Evolutionary conservation across 2,113 vertebrate genomes (phyloP).

Genomic region (Promerops cafer): DNA sequence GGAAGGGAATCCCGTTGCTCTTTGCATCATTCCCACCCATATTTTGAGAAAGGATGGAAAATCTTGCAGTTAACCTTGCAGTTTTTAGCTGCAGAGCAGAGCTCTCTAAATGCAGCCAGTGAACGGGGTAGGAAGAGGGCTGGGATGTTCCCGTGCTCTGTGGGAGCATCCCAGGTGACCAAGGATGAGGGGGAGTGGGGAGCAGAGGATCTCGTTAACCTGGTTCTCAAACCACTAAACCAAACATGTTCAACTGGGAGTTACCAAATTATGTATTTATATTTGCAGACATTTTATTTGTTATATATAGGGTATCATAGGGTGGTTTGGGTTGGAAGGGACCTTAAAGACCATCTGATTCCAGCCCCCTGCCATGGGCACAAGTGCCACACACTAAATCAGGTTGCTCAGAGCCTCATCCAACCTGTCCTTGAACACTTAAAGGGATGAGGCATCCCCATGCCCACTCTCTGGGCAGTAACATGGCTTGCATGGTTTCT

Average conservation of each 20-base stretch:
- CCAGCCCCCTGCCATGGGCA: neutral
- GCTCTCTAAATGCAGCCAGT: neutral
- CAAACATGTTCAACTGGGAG: neutral
- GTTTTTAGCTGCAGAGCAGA: neutral
- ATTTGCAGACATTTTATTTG: neutral
- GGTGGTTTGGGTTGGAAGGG: neutral
- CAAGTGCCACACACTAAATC: no score
- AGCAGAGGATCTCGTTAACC: neutral
- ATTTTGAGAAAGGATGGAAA: neutral
- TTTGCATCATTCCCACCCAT: neutral
- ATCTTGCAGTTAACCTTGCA: neutral
- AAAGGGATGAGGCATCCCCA: neutral
- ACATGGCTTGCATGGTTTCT: neutral
- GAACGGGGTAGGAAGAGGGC: neutral
- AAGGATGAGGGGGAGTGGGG: neutral
- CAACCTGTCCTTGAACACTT: neutral
- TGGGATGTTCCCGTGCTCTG: neutral
- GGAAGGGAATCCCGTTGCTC: neutral
- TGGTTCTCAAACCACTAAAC: neutral
- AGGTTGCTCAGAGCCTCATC: neutral
- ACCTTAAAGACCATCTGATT: neutral
- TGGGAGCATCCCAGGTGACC: neutral
- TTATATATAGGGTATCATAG: accelerated
- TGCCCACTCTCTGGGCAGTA: neutral
- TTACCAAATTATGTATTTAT: accelerated